Conservation (phyloP, 2,797 vertebrate species). For the Gobio occitaniae region DNA sequence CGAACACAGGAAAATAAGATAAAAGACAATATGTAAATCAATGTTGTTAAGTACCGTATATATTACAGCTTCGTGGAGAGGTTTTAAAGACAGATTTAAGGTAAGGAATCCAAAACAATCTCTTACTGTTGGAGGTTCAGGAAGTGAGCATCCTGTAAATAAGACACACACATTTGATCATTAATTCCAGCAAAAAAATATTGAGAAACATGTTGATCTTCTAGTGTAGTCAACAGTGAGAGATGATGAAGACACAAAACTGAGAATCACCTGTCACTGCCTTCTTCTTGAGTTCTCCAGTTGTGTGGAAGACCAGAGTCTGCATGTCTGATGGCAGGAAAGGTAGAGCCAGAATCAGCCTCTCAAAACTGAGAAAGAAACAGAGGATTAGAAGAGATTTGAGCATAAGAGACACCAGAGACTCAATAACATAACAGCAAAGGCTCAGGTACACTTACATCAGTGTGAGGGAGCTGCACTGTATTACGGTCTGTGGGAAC, state of each 20-base stretch:
- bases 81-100: not conserved
- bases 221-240: not conserved
- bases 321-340: not conserved
- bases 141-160: not conserved
- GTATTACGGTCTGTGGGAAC: not conserved
- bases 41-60: too few relatives aligned
- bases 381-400: not conserved
- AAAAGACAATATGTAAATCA: not conserved
- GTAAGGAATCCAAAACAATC: not conserved
- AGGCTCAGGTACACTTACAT: not conserved
- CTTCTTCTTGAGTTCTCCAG: not conserved
- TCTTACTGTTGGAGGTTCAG: slow-evolving; percentile 7
- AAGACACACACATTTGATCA: not conserved
- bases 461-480: not conserved
- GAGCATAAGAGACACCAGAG: not conserved
- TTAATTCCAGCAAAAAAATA: too few relatives aligned
- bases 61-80: not conserved
- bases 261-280: not conserved
- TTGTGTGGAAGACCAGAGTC: not conserved
- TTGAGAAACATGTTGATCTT: not conserved
- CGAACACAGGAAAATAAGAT: not conserved
- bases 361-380: not conserved
- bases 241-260: not conserved
- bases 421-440: not conserved
- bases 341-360: not conserved